Percentiles rank a stretch among this genome's conserved stretches.
These are phyloP conservation scores for Pollenia griseotomentosa DNA, from an alignment of 2,888 invertebrate genomes.

Conservation along the genomic window DNA sequence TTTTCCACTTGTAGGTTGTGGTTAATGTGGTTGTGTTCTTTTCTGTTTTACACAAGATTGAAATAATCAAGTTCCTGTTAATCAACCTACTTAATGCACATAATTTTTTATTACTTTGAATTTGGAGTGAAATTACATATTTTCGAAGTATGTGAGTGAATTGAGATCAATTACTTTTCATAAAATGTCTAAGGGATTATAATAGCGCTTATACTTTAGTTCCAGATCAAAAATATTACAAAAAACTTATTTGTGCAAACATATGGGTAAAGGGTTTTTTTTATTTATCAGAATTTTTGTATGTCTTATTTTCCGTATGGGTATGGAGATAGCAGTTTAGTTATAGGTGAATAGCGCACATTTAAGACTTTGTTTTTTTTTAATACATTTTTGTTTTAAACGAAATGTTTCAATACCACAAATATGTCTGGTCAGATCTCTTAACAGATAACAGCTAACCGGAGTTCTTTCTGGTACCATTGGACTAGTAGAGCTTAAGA, in stretches of 20 bases:
- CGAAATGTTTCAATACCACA: too few relatives aligned
- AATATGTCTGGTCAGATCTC: too few relatives aligned
- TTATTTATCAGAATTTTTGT: too few relatives aligned
- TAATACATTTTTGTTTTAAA: too few relatives aligned
- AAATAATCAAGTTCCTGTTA: slow-evolving; percentile 61
- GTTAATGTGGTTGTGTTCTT: slow-evolving; percentile 58
- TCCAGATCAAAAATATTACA: too few relatives aligned
- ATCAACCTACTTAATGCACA: slow-evolving; percentile 54
- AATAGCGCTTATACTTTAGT: not conserved
- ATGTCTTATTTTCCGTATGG: too few relatives aligned
- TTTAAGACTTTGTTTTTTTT: too few relatives aligned
- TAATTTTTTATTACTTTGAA: slow-evolving; percentile 9
- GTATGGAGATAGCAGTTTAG: too few relatives aligned
- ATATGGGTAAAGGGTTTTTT: not conserved
- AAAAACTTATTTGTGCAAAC: not conserved
- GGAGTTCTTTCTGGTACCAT: too few relatives aligned
- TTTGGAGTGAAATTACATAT: slow-evolving; percentile 43
- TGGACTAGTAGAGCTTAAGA: too few relatives aligned
- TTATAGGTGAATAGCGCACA: too few relatives aligned
- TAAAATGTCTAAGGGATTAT: not conserved
- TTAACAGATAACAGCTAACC: too few relatives aligned
- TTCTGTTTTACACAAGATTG: slow-evolving; percentile 26
- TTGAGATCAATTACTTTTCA: slow-evolving; percentile 22
- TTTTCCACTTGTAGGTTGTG: slow-evolving; percentile 45
- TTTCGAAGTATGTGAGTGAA: slow-evolving; percentile 7